Conservation (phyloP, 2,113 vertebrate genomes). For the Sterrhoptilus dennistouni region DNA sequence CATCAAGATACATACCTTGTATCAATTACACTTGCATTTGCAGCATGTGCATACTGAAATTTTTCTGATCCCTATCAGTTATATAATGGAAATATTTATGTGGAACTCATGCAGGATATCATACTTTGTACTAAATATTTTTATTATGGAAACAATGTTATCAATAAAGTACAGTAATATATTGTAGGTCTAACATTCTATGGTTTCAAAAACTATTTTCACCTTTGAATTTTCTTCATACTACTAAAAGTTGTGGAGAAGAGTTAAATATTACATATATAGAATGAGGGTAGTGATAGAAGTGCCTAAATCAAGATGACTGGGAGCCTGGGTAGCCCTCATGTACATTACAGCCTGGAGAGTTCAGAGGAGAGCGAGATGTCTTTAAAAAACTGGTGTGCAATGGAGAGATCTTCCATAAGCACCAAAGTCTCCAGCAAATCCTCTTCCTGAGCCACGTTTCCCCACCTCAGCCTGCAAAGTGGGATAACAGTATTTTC, state of each 20-base stretch:
- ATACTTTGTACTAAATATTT: slow-evolving; percentile 3
- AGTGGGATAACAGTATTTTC: not conserved
- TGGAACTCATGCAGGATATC: not conserved
- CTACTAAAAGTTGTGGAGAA: not conserved
- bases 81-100: slow-evolving; percentile 53
- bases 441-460: fast-evolving
- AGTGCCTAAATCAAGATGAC: not conserved
- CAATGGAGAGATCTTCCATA: not conserved
- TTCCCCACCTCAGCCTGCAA: not conserved
- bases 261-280: not conserved
- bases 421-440: not conserved
- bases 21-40: slow-evolving; percentile 67
- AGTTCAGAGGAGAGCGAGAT: not conserved
- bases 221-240: not conserved
- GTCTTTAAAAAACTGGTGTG: not conserved
- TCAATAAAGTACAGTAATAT: not conserved
- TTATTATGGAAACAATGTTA: slow-evolving; percentile 24
- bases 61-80: slow-evolving; percentile 53
- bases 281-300: not conserved
- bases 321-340: not conserved
- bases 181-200: not conserved
- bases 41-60: slow-evolving; percentile 45
- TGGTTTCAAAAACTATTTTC: not conserved
- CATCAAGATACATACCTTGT: slow-evolving; percentile 66
- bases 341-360: fast-evolving